Base-by-base conservation (phyloP, 2,113 vertebrate genomes). In the Callopanchax toddi region DNA sequence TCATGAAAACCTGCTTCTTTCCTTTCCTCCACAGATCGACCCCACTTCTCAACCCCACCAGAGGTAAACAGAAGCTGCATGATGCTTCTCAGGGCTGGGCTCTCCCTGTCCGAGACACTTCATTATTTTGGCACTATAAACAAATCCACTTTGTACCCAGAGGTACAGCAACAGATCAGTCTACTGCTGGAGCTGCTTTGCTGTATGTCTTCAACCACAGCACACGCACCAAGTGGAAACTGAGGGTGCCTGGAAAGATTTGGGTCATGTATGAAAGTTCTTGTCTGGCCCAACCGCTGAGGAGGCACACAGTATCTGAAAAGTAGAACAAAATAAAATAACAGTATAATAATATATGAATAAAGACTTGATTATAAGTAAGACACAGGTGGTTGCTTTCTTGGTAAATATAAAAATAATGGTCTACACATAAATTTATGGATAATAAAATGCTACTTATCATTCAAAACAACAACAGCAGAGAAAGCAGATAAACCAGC, bases 61-160 rank as follows among this genome's bases (percentile, higher is more conserved):
- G 67, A 86, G 63, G 48, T 48, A 61, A 62, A 68, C 67, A 49
- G 55, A 82, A 45, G 64, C 50, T 72, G 71, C 77, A 78, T 44
- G 52, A 74, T 62, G 73, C 77, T 86, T 57, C 77, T 80, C 83
- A 68, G 84, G 84, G 59, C 74, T 85, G 63, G 76, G 82, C 60
- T 82, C 77, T 81, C 76, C 82, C 55, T 57, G 60, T 58, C 79
- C 76, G 6, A 77, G 82, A 81, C 71, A 17, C 71, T 74, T 85
- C 88, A 89, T 91, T 54, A 76, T 78, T 76, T 81, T 86, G 81
- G 76, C 71, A 75, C 66, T 48, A 9, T 50, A 46, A 51, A 77
- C 34, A 71, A 72, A 76, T 70, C 64, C 72, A 61, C 72, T 51
- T 21, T 23, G 34, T 51, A 39, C 40, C 36, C 15, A 13, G 6